These are phyloP conservation scores for Menidia beryllina DNA, from an alignment of 2,113 vertebrate species.

Conservation along the genomic window DNA sequence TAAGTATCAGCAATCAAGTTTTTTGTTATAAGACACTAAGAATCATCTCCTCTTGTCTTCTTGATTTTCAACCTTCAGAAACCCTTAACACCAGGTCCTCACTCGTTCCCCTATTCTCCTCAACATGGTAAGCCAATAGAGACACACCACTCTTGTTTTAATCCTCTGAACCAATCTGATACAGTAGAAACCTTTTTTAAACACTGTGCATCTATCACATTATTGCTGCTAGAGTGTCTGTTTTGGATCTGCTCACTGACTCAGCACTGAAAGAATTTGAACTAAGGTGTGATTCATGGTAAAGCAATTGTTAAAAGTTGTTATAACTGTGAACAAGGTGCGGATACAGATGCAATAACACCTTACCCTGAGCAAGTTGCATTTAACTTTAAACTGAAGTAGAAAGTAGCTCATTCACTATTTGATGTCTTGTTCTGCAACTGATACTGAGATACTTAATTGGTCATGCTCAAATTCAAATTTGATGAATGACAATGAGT, in stretches of 20 bases:
- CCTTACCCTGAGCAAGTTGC: too few species aligned
- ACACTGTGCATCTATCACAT: slow-evolving; percentile 5
- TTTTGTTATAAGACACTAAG: slow-evolving; percentile 1
- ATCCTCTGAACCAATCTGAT: slow-evolving; percentile 37
- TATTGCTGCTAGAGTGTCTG: slow-evolving; percentile 41
- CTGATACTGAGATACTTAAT: too few species aligned
- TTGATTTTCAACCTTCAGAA: slow-evolving; percentile 64
- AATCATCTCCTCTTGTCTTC: slow-evolving; percentile 9
- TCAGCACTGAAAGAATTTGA: slow-evolving; percentile 41
- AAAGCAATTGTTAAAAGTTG: background rate
- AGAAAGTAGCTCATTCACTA: too few species aligned
- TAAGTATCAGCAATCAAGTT: background rate
- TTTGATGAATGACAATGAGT: too few species aligned
- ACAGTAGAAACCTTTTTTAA: slow-evolving; percentile 36
- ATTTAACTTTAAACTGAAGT: too few species aligned
- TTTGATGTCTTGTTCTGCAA: too few species aligned
- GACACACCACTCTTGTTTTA: slow-evolving; percentile 24
- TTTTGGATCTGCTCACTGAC: slow-evolving; percentile 37
- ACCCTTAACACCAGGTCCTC: slow-evolving; percentile 39
- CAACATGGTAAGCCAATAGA: slow-evolving; percentile 69
- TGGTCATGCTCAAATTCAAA: too few species aligned
- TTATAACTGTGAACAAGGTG: too few species aligned
- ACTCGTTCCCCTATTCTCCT: slow-evolving; percentile 40
- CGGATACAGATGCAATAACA: too few species aligned
- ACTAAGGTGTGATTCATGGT: slow-evolving; percentile 1